Conservation (phyloP, 1,140 invertebrate genomes). For the Mactra quadrangularis region DNA sequence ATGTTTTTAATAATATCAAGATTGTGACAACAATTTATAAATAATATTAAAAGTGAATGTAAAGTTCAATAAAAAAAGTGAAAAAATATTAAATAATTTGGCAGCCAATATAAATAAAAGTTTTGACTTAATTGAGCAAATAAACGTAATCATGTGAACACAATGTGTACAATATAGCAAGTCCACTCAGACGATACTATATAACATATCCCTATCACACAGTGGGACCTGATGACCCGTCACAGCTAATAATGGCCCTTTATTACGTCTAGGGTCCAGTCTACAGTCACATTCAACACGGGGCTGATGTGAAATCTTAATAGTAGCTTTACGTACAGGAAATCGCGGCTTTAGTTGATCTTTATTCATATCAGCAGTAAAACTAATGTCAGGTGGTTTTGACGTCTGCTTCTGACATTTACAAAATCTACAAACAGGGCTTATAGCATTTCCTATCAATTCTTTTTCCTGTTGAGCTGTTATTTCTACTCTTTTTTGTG, state of each 20-base stretch:
- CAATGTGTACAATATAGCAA: too few relatives aligned
- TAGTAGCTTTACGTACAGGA: constrained; percentile 14
- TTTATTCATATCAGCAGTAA: neutral
- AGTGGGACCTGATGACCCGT: constrained; percentile 39
- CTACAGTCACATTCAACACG: constrained; percentile 41
- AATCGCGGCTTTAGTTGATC: constrained; percentile 8
- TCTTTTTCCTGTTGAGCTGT: constrained; percentile 7
- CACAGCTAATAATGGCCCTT: constrained; percentile 30
- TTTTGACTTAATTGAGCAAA: too few relatives aligned
- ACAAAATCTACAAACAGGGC: neutral
- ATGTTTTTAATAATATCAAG: too few relatives aligned
- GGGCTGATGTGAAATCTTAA: neutral
- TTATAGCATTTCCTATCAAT: constrained; percentile 2
- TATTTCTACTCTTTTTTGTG: constrained; percentile 2
- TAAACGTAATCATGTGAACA: too few relatives aligned
- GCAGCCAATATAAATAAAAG: too few relatives aligned
- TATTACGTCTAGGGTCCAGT: neutral
- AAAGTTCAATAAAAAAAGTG: too few relatives aligned
- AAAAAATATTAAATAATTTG: too few relatives aligned
- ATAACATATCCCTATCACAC: constrained; percentile 34
- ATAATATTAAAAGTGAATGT: too few relatives aligned
- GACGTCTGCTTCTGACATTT: neutral
- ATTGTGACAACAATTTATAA: too few relatives aligned
- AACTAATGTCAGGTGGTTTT: neutral
- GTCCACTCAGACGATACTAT: neutral